Conservation (phyloP, 2,797 vertebrate genomes). For the Ibycter americanus region DNA sequence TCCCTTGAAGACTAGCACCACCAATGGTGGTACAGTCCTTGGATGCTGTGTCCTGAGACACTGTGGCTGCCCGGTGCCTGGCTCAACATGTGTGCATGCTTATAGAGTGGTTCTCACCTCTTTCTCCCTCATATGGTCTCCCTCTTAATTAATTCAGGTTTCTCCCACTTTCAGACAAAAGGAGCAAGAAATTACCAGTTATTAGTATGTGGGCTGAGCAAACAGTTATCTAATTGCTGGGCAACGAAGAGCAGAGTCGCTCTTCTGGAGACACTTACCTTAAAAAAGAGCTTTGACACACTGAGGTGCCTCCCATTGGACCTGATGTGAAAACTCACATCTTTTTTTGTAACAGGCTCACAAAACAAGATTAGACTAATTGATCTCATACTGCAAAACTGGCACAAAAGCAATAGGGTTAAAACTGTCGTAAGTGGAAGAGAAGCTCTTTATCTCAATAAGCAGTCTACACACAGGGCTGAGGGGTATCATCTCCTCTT, state of each 20-base stretch:
- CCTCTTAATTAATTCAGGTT: background rate
- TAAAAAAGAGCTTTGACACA: background rate
- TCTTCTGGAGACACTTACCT: background rate
- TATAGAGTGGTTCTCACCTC: background rate
- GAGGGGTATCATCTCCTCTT: conserved; percentile 27
- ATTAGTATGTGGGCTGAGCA: background rate
- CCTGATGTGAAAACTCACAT: background rate
- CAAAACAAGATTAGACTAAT: conserved; percentile 43
- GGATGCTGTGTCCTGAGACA: background rate
- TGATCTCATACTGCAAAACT: conserved; percentile 51
- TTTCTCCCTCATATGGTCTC: background rate
- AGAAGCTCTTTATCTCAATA: conserved; percentile 37
- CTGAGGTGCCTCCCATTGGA: background rate
- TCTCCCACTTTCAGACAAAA: background rate
- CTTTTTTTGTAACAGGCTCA: conserved; percentile 12
- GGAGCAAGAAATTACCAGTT: background rate
- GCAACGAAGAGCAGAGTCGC: background rate
- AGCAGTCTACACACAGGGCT: background rate
- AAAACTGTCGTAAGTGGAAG: conserved; percentile 22
- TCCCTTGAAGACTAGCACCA: background rate
- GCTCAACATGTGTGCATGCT: background rate
- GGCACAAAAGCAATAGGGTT: conserved; percentile 14
- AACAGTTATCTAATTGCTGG: background rate
- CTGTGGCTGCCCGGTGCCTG: background rate
- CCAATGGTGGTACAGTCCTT: background rate